A percentile compares a stretch with the other conserved stretches of the same genome.
phyloP scores from a whole-genome alignment of 1,140 invertebrate genomes.

The Drosophila pallidifrons region DNA sequence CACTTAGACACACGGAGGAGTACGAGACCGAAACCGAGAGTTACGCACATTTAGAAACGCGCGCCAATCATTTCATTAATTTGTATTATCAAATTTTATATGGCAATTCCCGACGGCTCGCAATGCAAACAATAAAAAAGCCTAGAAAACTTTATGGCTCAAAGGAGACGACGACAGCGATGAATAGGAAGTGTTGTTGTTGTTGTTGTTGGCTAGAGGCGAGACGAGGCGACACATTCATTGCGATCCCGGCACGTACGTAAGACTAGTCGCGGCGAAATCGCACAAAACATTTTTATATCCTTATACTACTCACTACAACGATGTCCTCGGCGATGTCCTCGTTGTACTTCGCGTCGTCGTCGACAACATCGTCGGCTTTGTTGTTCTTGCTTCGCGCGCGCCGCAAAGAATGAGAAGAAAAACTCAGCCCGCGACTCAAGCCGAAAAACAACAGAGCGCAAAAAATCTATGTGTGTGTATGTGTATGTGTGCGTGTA shows the following conservation, averaged over 20 bases:
- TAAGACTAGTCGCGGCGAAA: slow-evolving; percentile 83
- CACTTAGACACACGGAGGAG: neutral
- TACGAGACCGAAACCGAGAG: slow-evolving; percentile 6
- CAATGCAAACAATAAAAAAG: slow-evolving; percentile 35
- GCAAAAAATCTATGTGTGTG: slow-evolving; percentile 38
- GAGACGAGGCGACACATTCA: slow-evolving; percentile 74
- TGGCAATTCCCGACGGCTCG: slow-evolving; percentile 22
- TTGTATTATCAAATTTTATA: slow-evolving; percentile 47
- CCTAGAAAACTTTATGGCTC: slow-evolving; percentile 35
- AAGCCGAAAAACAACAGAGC: slow-evolving; percentile 76
- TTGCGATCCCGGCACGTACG: slow-evolving; percentile 83
- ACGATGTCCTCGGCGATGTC: slow-evolving; percentile 53
- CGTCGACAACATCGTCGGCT: slow-evolving; percentile 50
- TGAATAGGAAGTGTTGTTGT: neutral
- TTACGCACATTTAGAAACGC: slow-evolving; percentile 14
- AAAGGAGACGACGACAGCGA: slow-evolving; percentile 10
- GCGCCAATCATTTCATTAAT: slow-evolving; percentile 55
- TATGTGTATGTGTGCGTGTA: neutral
- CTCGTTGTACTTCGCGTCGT: slow-evolving; percentile 52
- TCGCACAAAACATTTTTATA: slow-evolving; percentile 84
- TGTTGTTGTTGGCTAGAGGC: slow-evolving; percentile 13
- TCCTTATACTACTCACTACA: slow-evolving; percentile 58
- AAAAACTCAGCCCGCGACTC: slow-evolving; percentile 65
- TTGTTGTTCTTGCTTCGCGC: slow-evolving; percentile 72
- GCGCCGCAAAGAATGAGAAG: slow-evolving; percentile 78